Conservation (phyloP, 2,113 vertebrate species). For the Brachionichthys hirsutus region DNA sequence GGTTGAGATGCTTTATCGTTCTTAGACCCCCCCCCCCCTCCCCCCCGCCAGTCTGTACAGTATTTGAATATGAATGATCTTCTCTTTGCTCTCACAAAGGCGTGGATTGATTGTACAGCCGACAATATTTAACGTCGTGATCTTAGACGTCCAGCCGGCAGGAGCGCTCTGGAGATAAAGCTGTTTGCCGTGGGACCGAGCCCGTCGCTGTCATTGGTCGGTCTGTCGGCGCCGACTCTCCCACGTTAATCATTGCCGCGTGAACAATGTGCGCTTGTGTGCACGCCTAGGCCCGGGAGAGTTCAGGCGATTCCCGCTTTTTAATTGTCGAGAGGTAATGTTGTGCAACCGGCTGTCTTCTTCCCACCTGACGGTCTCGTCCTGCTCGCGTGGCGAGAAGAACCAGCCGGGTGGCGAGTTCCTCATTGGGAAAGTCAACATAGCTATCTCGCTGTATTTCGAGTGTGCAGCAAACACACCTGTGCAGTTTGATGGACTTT, state of each 20-base stretch:
- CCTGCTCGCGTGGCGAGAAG: conserved; percentile 52
- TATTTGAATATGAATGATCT: too few species aligned
- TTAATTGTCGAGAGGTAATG: conserved; percentile 36
- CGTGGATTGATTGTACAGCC: conserved; percentile 6
- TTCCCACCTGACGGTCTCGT: conserved; percentile 20
- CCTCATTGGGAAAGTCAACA: conserved; percentile 16
- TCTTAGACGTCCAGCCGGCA: too few species aligned
- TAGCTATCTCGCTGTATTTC: conserved; percentile 1
- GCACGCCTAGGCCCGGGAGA: conserved; percentile 23
- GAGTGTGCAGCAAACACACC: background rate
- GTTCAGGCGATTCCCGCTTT: conserved; percentile 46
- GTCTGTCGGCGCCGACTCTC: conserved; percentile 18
- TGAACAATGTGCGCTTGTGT: conserved; percentile 19
- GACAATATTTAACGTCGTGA: too few species aligned
- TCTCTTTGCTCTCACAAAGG: background rate
- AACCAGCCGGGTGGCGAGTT: background rate
- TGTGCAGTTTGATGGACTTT: conserved; percentile 62
- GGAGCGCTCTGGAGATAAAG: conserved; percentile 49
- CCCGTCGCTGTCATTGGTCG: conserved; percentile 42
- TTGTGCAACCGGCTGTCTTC: conserved; percentile 41
- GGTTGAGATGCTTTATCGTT: too few species aligned
- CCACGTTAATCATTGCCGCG: conserved; percentile 76
- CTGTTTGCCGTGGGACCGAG: conserved; percentile 41
- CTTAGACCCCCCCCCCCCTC: too few species aligned
- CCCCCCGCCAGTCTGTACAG: too few species aligned